phyloP scores from a whole-genome alignment of 1,140 invertebrate species.

The Pseudomyrmex gracilis region DNA sequence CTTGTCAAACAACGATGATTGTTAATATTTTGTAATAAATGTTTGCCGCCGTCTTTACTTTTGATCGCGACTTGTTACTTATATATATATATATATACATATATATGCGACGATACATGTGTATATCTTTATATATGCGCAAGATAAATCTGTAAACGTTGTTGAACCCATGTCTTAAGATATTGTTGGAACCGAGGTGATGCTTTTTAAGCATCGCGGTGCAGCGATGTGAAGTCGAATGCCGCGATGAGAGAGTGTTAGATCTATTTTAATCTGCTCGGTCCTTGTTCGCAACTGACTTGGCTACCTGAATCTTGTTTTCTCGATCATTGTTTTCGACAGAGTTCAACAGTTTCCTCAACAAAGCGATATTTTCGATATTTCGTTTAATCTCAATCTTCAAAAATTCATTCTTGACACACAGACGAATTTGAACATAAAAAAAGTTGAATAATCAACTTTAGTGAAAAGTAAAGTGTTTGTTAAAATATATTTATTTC shows the following conservation, averaged over 20 bases:
- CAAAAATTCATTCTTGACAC: too few relatives aligned
- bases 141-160: slow-evolving; percentile 40
- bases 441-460: neutral
- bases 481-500: neutral
- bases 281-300: slow-evolving; percentile 27
- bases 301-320: neutral
- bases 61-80: slow-evolving; percentile 42
- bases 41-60: slow-evolving; percentile 33
- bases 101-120: slow-evolving; percentile 45
- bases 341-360: neutral
- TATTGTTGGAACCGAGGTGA: slow-evolving; percentile 42
- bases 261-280: slow-evolving; percentile 44
- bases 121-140: slow-evolving; percentile 41
- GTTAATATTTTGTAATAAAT: slow-evolving; percentile 56
- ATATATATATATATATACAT: slow-evolving; percentile 52
- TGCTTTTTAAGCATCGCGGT: slow-evolving; percentile 14
- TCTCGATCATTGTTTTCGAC: slow-evolving; percentile 11
- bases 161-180: slow-evolving; percentile 56
- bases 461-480: neutral
- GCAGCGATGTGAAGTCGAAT: neutral
- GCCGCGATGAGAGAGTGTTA: slow-evolving; percentile 16
- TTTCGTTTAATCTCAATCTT: neutral
- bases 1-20: slow-evolving; percentile 39
- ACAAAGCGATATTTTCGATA: neutral
- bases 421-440: neutral